Evolutionary conservation across 2,797 vertebrate genomes (phyloP).

Genomic region (Anableps anableps): DNA sequence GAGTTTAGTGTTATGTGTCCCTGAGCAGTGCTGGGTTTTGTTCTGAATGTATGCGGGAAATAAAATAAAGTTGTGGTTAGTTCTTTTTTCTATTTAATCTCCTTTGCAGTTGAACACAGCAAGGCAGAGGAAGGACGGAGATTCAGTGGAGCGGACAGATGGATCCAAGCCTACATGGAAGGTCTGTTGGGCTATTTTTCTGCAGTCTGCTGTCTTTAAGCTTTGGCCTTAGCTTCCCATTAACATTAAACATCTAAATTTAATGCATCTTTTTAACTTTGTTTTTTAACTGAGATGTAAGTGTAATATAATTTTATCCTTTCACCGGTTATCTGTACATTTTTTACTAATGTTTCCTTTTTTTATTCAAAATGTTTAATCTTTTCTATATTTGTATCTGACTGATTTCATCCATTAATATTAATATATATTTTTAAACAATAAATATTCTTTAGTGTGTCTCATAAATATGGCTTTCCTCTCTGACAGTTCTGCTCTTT

Average conservation of each 20-base stretch:
- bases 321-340: not conserved
- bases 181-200: conserved; percentile 76
- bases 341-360: not conserved
- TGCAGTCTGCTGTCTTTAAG: conserved; percentile 43
- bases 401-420: not conserved
- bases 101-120: conserved; percentile 74
- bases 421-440: not conserved
- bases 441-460: not conserved
- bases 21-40: conserved; percentile 6
- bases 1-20: conserved; percentile 13
- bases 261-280: not conserved
- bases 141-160: conserved; percentile 79
- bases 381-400: no score
- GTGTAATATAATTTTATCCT: not conserved
- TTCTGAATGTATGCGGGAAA: not conserved
- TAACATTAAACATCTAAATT: not conserved
- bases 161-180: conserved; percentile 84
- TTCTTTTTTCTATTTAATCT: conserved; percentile 40
- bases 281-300: not conserved
- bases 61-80: not conserved
- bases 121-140: conserved; percentile 82
- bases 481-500: no score
- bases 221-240: not conserved
- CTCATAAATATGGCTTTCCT: no score
- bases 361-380: not conserved